Base-by-base conservation (phyloP, 2,113 vertebrate species). In the Entelurus aequoreus region DNA sequence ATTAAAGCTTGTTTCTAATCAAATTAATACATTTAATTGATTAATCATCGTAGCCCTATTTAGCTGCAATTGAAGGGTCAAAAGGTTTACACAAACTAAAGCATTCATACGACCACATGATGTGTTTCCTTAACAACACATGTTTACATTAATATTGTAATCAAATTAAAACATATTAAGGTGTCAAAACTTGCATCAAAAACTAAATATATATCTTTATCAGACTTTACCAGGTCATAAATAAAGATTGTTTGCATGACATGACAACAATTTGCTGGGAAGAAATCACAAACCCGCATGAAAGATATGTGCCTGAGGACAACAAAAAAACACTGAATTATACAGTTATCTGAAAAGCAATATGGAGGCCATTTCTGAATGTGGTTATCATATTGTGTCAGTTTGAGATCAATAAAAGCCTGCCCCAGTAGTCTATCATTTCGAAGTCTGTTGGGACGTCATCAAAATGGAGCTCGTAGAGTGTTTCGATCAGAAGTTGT, bases 221-320 rank as follows among this genome's bases (percentile, higher is more conserved):
- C 40, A 48, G 60, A 49, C 53, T 69, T 56, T 16, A 49, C 8
- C 0, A 46, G 5, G 28, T 51, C 46, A 63, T 37, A 42, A 62
- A 62, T 5, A 13, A 12, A 59, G 37, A 44, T 15, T 4, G 64
- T 60, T 50, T 55, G 44, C 59, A 57, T 37, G 54, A 19, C 47
- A 44, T 48, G 28, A 28, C 28, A 28, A 28, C 28, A 28, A 28
- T 50, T 12, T 12, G 15, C 59, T n/a, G 13, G 9, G 55, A 21
- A 38, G 35, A 15, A 19, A 35, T 13, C 5, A 28, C 40, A 62
- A 38, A 40, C 28, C 28, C 28, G 3, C 28, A 28, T 3, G 28
- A 28, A 28, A 28, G 38, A n/a, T n/a, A 54, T 37, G 53, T 37
- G 52, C 28, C 52, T 37, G 52, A 54, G 52, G 52, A 37, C 52